Evolutionary conservation across 1,140 invertebrate genomes (phyloP).

Genomic region (Zaprionus gabonicus): DNA sequence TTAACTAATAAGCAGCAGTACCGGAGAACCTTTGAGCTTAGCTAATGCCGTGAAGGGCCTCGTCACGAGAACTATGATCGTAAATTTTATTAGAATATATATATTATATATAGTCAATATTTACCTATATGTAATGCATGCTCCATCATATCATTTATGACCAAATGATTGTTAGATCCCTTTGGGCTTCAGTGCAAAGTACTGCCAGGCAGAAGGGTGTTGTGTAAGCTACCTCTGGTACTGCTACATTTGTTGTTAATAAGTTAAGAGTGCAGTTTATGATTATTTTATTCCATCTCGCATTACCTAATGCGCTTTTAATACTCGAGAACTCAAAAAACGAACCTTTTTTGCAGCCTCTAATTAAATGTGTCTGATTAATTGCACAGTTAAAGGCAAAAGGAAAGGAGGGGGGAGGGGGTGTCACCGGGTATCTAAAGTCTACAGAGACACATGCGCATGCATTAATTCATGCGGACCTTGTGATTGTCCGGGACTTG

Average conservation of each 20-base stretch:
- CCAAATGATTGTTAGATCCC: background rate
- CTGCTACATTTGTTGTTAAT: too few relatives aligned
- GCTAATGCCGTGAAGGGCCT: background rate
- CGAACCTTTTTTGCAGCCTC: constrained; percentile 54
- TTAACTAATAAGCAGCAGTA: constrained; percentile 51
- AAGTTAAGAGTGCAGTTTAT: background rate
- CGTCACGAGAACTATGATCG: background rate
- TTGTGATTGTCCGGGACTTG: background rate
- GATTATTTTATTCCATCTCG: background rate
- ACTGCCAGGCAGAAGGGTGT: background rate
- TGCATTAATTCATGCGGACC: constrained; percentile 39
- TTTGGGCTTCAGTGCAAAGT: background rate
- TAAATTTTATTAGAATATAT: constrained; percentile 16
- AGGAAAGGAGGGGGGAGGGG: background rate
- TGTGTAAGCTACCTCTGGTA: too few relatives aligned
- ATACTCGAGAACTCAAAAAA: background rate
- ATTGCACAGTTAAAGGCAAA: constrained; percentile 66
- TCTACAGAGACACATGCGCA: constrained; percentile 58
- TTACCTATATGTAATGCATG: background rate
- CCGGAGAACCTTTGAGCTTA: background rate
- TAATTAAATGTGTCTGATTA: constrained; percentile 80
- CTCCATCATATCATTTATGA: background rate
- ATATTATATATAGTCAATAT: background rate
- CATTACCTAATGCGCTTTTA: constrained; percentile 21
- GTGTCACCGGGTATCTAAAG: constrained; percentile 24